phyloP scores from a whole-genome alignment of 2,113 vertebrate species.

The Eretmochelys imbricata region DNA sequence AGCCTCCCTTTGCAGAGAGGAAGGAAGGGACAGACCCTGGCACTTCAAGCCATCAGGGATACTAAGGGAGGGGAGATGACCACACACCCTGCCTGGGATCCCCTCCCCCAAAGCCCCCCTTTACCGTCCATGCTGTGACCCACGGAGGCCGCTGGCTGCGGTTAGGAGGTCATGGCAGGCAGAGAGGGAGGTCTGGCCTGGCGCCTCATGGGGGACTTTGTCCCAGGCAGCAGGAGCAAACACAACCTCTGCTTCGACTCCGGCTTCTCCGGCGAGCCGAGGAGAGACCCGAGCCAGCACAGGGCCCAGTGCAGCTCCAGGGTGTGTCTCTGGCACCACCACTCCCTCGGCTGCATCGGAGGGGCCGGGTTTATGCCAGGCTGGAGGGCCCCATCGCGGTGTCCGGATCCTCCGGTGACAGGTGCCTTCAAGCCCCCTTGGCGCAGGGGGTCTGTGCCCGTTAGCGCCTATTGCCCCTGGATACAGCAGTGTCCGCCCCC shows the following conservation, averaged over 20 bases:
- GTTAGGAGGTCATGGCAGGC: neutral
- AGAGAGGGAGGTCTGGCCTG: neutral
- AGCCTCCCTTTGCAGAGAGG: neutral
- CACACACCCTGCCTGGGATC: neutral
- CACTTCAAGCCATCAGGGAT: neutral
- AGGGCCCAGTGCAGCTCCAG: neutral
- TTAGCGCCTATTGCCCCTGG: neutral
- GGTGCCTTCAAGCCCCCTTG: neutral
- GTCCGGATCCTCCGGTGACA: constrained; percentile 54
- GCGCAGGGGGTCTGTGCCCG: neutral
- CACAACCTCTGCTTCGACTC: neutral
- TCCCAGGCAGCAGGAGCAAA: constrained; percentile 10
- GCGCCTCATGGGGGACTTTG: constrained; percentile 1
- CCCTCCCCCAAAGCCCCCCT: neutral
- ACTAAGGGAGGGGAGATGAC: neutral
- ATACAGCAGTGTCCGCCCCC: neutral
- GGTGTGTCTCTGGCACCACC: neutral
- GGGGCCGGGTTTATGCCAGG: neutral
- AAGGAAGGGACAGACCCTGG: neutral
- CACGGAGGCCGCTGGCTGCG: neutral
- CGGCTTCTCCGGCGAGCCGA: neutral
- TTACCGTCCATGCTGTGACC: neutral
- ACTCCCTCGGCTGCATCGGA: neutral
- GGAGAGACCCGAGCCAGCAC: neutral
- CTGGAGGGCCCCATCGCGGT: constrained; percentile 61